phyloP scores from a whole-genome alignment of 2,113 vertebrate species.

The Equus quagga region DNA sequence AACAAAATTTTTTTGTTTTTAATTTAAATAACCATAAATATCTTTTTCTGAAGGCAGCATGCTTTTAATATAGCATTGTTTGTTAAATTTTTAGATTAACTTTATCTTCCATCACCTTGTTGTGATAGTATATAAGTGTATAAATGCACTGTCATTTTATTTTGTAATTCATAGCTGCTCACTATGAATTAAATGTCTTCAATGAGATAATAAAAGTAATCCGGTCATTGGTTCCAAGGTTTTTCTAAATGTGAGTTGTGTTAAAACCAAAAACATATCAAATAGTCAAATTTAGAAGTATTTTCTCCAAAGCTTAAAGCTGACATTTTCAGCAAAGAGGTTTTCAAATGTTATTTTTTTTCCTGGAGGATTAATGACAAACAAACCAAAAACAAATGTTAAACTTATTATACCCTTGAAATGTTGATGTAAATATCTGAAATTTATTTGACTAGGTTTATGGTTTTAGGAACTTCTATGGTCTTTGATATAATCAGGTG shows the following conservation, averaged over 20 bases:
- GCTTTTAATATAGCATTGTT: background rate
- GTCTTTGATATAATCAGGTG: background rate
- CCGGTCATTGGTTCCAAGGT: background rate
- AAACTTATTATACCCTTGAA: background rate
- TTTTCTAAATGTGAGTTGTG: background rate
- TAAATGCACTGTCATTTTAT: background rate
- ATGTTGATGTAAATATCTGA: background rate
- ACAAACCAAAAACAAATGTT: background rate
- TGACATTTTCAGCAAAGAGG: constrained; percentile 45
- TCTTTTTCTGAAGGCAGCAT: background rate
- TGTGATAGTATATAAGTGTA: background rate
- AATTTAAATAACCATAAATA: background rate
- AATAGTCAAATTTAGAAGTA: background rate
- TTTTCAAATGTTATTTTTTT: constrained; percentile 25
- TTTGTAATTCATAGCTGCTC: background rate
- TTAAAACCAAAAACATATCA: background rate
- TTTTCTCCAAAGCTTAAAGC: background rate
- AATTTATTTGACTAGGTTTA: constrained; percentile 37
- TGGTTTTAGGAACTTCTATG: background rate
- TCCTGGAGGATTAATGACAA: background rate
- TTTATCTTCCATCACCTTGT: background rate
- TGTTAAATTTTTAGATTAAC: background rate
- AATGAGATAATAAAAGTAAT: background rate
- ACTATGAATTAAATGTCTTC: background rate
- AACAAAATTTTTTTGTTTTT: background rate